Base-by-base conservation (phyloP, 2,888 invertebrate species). In the Neocrepidodera transversa region DNA sequence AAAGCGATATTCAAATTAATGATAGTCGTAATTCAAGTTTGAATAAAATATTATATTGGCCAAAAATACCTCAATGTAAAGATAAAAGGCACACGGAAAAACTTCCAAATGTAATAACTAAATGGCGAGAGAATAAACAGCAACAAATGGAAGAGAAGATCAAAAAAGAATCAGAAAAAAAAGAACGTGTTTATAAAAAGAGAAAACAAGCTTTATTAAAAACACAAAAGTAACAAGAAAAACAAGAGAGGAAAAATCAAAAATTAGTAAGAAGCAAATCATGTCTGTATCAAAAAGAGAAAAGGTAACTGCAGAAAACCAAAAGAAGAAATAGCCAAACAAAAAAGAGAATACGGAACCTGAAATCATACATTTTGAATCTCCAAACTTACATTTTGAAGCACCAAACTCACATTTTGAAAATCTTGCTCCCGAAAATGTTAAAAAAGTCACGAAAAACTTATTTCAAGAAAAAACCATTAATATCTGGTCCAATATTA, bases 71-170 rank as follows among this genome's bases (percentile, higher is more conserved):
- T 8, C 3, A 3, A 30, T 7, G 47, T 16, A 32, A 32, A 47
- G 47, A 30, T 30, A 47, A 47, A 28, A 28, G 47, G 10, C 30
- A 28, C 14, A 30, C 30, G 17, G 47, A 28, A 47, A 28, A 30
- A 47, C 1, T 16, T 47, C 47, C 30, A 17, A 16, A 30, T 47
- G 30, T 45, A 28, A 47, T 47, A 30, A 30, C 47, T 47, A 30
- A 47, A 47, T 47, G 47, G 47, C 30, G 23, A 47, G 47, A 47
- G 16, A 30, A 30, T 14, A 30, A 47, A 11, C 30, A 30, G 16
- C 47, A 47, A 16, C 30, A 47, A 47, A n/a, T 30, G 30, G 30
- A 30, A 47, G 47, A 47, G 30, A 32, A 47, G 13, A 47, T 47
- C 10, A 47, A 30, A 47, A 47, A 30, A 7, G 30, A 28, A 47